A percentile compares a stretch with the other conserved stretches of the same genome.
These are phyloP conservation scores for Micromesistius poutassou DNA, from an alignment of 2,797 vertebrate genomes.

Conservation along the genomic window DNA sequence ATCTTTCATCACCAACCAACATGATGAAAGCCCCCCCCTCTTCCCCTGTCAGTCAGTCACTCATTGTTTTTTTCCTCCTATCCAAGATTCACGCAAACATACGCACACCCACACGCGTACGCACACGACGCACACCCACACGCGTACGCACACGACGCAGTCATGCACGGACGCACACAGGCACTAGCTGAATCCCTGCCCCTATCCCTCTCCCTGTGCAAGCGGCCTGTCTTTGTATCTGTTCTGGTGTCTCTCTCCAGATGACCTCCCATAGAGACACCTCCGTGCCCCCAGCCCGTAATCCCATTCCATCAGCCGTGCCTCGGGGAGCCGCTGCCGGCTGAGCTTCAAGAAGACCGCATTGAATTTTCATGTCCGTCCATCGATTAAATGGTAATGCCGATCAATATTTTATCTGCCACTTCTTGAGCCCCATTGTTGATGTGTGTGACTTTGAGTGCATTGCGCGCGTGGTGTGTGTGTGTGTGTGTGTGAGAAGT, in stretches of 20 bases:
- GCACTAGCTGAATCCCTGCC: constrained; percentile 28
- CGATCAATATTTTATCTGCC: constrained; percentile 44
- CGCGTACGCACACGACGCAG: not conserved
- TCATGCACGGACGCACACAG: constrained; percentile 7
- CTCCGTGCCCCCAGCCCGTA: not conserved
- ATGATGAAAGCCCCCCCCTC: not conserved
- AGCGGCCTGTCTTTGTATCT: no score
- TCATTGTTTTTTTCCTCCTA: not conserved
- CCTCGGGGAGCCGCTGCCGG: not conserved
- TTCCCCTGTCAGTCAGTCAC: not conserved
- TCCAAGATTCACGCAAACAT: not conserved
- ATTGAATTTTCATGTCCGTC: constrained; percentile 48
- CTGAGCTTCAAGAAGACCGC: not conserved
- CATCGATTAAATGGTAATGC: constrained; percentile 56
- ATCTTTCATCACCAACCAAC: not conserved
- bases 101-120: constrained; percentile 8
- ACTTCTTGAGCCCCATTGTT: constrained; percentile 30
- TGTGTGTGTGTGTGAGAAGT: not conserved
- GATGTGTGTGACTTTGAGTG: not conserved
- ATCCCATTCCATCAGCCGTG: constrained; percentile 42
- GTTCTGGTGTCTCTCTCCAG: no score
- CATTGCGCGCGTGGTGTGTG: constrained; percentile 4
- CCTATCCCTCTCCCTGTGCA: no score
- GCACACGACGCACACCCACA: constrained; percentile 3
- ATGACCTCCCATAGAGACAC: not conserved